Evolutionary conservation across 2,797 vertebrate species (phyloP).

Genomic region (Diplodus sargus): DNA sequence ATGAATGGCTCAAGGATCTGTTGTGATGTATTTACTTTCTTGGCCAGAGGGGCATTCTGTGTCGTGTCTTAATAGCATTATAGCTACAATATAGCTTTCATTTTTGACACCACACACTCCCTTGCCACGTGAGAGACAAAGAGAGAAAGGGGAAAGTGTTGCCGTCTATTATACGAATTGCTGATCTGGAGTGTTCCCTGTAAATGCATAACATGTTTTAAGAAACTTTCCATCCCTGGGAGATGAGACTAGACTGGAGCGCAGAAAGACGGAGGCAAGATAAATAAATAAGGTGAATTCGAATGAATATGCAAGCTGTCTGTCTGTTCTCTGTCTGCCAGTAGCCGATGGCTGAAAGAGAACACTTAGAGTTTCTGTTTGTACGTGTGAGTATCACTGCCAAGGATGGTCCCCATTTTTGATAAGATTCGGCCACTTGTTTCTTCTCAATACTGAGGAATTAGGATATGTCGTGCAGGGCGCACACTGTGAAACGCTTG

Average conservation of each 20-base stretch:
- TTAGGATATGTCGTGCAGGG: constrained; percentile 30
- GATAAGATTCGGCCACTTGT: constrained; percentile 55
- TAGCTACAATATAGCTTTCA: constrained; percentile 5
- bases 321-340: constrained; percentile 45
- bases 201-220: constrained; percentile 55
- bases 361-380: constrained; percentile 55
- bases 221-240: constrained; percentile 37
- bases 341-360: constrained; percentile 43
- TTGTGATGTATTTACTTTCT: constrained; percentile 37
- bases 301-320: constrained; percentile 62
- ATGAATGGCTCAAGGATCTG: constrained; percentile 27
- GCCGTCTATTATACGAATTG: constrained; percentile 55
- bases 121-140: constrained; percentile 30
- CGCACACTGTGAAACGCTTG: not conserved
- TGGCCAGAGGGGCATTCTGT: constrained; percentile 21
- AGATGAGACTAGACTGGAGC: constrained; percentile 47
- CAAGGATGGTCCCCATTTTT: constrained; percentile 40
- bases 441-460: constrained; percentile 31
- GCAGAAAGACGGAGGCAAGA: constrained; percentile 46
- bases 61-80: constrained; percentile 39
- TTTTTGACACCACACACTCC: constrained; percentile 8
- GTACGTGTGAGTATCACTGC: constrained; percentile 27
- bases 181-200: constrained; percentile 53
- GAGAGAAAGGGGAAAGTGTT: constrained; percentile 1
- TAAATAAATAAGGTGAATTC: constrained; percentile 54